Base-by-base conservation (phyloP, 2,888 invertebrate species). In the Mythimna impura region DNA sequence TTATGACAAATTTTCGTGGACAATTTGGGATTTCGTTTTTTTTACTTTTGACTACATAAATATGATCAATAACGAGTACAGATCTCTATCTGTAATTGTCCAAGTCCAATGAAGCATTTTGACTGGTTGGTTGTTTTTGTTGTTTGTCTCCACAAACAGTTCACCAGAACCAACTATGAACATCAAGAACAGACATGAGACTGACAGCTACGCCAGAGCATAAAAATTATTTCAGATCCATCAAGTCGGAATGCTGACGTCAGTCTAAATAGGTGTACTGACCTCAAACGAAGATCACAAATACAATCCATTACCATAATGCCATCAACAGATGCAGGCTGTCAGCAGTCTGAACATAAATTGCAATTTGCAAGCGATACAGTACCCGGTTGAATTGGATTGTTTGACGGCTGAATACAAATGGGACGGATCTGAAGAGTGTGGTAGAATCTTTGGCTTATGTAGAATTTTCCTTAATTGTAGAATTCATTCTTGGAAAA, bases 221-320 rank as follows among this genome's bases (percentile, higher is more conserved):
- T 69, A 71, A 58, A 78, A 58, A 70, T 43, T 61, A 22, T 60
- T 80, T 65, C 30, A 55, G 40, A 34, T 78, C 60, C 12, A 57
- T 71, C 66, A 70, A 22, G 30, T n/a, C 52, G 62, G 58, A 60
- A 43, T 50, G 58, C 52, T 80, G 80, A 73, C 83, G 77, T 71
- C 76, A 80, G 64, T 60, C 34, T 40, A 57, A 69, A 66, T 65
- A 75, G 74, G 61, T 78, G 73, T 47, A 47, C 54, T 61, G 68
- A 64, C 74, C 75, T 63, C 70, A 70, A 47, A 62, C 50, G 52
- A 66, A 64, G 66, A 67, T 62, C 72, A 80, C 71, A 82, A 71
- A 82, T 83, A 83, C 62, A 69, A 60, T 73, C 65, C 80, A 77
- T 67, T 80, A 71, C 55, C 78, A 47, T 66, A 34, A 66, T 12